Evolutionary conservation across 53 echinoderm and acorn worm genomes (phyloP).

Genomic region (Patiria pectinifera): DNA sequence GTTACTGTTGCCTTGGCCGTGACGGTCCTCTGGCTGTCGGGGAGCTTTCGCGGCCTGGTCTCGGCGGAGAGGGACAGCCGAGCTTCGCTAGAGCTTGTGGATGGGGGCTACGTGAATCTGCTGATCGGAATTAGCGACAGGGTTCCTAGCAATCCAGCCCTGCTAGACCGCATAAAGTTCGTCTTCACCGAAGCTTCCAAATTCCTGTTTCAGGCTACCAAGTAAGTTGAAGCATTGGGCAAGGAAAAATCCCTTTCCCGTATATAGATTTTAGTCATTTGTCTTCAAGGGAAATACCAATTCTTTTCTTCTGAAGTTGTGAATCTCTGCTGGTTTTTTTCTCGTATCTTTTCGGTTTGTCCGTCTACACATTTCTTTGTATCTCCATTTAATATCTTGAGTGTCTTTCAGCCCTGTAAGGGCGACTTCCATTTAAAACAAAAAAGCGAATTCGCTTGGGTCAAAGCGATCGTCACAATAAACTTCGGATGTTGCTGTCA

Average conservation of each 20-base stretch:
- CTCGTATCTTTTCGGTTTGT: no score
- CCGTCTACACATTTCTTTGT: no score
- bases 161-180: slow-evolving; percentile 74
- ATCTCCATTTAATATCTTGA: no score
- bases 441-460: no score
- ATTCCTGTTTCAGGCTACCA: slow-evolving; percentile 82
- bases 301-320: no score
- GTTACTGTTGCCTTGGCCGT: background rate
- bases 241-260: background rate
- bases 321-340: no score
- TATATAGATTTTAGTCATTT: no score
- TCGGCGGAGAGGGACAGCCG: slow-evolving; percentile 21
- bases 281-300: no score
- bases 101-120: slow-evolving; percentile 76
- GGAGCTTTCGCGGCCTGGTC: background rate
- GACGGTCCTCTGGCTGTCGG: background rate
- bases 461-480: no score
- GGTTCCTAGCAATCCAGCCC: slow-evolving; percentile 66
- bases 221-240: slow-evolving; percentile 64
- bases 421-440: no score
- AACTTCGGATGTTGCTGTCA: no score
- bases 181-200: slow-evolving; percentile 74
- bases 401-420: no score
- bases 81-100: slow-evolving; percentile 20
- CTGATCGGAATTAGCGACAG: slow-evolving; percentile 81